These are phyloP conservation scores for Otolemur crassicaudatus DNA, from an alignment of 2,797 vertebrate species.

Conservation along the genomic window DNA sequence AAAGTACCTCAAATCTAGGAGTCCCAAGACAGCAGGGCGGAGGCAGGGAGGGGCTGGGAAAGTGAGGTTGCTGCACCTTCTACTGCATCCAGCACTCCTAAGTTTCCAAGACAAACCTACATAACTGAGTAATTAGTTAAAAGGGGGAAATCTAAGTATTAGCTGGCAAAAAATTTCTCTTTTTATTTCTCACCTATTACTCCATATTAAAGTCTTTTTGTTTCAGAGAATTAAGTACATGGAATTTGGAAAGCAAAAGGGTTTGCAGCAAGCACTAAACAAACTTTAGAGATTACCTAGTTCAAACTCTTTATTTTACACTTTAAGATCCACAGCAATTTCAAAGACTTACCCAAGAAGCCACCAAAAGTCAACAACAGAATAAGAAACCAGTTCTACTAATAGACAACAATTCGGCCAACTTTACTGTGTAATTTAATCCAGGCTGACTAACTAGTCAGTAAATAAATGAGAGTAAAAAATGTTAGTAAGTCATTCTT, in stretches of 20 bases:
- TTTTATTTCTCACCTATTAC: constrained; percentile 7
- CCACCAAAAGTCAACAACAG: not conserved
- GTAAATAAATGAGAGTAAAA: constrained; percentile 3
- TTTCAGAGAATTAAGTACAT: not conserved
- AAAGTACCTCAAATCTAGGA: not conserved
- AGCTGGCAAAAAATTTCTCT: not conserved
- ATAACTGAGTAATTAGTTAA: not conserved
- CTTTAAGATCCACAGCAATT: not conserved
- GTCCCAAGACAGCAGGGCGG: not conserved
- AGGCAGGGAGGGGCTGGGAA: fast-evolving
- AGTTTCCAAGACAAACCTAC: constrained; percentile 11
- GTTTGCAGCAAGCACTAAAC: not conserved
- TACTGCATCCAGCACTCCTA: not conserved
- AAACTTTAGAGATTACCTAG: not conserved
- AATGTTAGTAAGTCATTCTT: not conserved
- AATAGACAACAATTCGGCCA: not conserved
- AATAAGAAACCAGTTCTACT: not conserved
- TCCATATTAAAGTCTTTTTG: constrained; percentile 3
- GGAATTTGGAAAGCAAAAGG: not conserved
- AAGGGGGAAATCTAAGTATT: not conserved
- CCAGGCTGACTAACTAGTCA: not conserved
- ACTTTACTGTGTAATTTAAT: not conserved
- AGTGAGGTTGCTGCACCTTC: not conserved
- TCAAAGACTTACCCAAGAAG: not conserved
- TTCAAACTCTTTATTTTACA: not conserved